Evolutionary conservation across 1,140 invertebrate genomes (phyloP).

Genomic region (Holotrichia oblita): DNA sequence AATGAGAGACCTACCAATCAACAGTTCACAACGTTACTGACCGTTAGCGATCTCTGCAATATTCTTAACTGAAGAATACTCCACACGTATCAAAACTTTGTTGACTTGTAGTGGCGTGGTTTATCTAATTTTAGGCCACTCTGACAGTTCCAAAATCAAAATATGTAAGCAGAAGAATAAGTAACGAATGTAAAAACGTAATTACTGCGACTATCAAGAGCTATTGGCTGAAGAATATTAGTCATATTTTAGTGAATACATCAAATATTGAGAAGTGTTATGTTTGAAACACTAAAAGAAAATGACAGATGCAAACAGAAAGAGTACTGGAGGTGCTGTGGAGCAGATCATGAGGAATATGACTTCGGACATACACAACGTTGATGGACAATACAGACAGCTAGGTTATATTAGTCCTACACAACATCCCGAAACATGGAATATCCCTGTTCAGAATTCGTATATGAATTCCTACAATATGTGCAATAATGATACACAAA

Average conservation of each 20-base stretch:
- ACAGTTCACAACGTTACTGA: no score
- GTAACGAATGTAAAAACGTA: not conserved
- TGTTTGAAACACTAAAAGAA: slow-evolving; percentile 34
- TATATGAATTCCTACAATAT: slow-evolving; percentile 29
- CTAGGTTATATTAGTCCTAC: slow-evolving; percentile 58
- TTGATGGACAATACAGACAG: slow-evolving; percentile 68
- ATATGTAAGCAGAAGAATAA: slow-evolving; percentile 11
- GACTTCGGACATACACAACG: slow-evolving; percentile 68
- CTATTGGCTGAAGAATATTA: not conserved
- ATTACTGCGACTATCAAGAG: not conserved
- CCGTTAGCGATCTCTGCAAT: no score
- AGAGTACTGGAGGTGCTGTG: slow-evolving; percentile 57
- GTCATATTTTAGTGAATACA: not conserved
- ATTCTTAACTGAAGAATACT: no score
- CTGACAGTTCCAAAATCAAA: slow-evolving; percentile 21
- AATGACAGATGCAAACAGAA: slow-evolving; percentile 57
- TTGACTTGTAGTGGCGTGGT: slow-evolving; percentile 8
- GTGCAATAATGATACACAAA: slow-evolving; percentile 30
- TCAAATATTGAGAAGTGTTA: slow-evolving; percentile 3
- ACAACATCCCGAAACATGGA: slow-evolving; percentile 5
- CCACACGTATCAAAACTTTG: no score
- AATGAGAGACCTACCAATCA: no score
- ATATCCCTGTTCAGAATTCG: not conserved
- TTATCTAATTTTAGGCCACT: slow-evolving; percentile 21
- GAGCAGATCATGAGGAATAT: slow-evolving; percentile 72